Conservation (phyloP, 2,113 vertebrate species). For the Campylomormyrus tamandua region DNA sequence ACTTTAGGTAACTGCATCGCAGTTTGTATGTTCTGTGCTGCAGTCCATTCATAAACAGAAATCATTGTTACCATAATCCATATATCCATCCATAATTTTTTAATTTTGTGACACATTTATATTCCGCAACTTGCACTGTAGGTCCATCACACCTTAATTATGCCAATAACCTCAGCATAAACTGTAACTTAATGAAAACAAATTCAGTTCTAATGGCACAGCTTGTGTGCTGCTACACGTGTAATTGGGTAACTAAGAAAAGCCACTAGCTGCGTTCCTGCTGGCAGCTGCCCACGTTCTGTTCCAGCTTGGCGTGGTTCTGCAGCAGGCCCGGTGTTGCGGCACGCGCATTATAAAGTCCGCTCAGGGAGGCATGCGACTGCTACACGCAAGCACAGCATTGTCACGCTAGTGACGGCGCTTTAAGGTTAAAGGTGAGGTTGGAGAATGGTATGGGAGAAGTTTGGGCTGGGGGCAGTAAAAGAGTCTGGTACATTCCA, state of each 20-base stretch:
- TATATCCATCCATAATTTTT: neutral
- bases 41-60: neutral
- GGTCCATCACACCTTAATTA: neutral
- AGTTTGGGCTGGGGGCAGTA: neutral
- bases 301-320: neutral
- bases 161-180: neutral
- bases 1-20: neutral
- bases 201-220: neutral
- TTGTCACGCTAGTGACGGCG: neutral
- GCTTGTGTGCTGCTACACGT: neutral
- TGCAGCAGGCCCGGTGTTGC: neutral
- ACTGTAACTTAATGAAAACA: neutral
- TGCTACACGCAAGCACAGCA: neutral
- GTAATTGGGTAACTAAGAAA: slow-evolving; percentile 8
- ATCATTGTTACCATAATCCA: neutral
- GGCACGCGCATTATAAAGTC: neutral
- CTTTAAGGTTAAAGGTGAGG: neutral
- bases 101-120: neutral
- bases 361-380: neutral
- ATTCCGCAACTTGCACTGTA: neutral
- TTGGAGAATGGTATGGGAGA: neutral
- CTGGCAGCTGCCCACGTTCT: neutral
- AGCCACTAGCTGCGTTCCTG: neutral
- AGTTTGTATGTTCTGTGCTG: neutral
- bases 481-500: neutral